Percentiles rank a stretch among this genome's conserved stretches.
phyloP scores from a whole-genome alignment of 2,113 vertebrate genomes.

The Hippoglossus stenolepis region DNA sequence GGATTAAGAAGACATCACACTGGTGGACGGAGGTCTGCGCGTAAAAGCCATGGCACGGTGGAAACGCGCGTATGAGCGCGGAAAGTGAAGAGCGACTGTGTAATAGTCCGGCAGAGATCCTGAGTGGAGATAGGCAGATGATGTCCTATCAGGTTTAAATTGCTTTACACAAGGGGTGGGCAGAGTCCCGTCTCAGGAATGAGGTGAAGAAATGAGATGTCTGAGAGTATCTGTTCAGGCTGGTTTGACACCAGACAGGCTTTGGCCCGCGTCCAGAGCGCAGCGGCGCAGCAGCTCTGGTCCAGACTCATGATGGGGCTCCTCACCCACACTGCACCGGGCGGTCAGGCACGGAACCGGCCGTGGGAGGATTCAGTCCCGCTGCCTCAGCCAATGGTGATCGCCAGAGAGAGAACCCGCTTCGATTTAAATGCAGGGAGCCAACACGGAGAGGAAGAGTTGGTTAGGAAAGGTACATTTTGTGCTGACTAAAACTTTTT shows the following conservation, averaged over 20 bases:
- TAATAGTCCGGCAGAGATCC: conserved; percentile 53
- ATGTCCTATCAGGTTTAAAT: conserved; percentile 79
- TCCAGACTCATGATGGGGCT: background rate
- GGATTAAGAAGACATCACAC: background rate
- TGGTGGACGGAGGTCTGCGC: conserved; percentile 8
- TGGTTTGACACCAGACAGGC: conserved; percentile 80
- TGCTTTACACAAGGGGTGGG: conserved; percentile 77
- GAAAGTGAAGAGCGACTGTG: conserved; percentile 13
- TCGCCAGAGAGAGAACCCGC: background rate
- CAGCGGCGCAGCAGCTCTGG: conserved; percentile 32
- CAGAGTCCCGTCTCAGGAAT: conserved; percentile 77
- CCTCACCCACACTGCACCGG: conserved; percentile 7
- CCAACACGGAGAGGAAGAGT: no score
- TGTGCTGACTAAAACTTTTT: no score
- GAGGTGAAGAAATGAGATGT: conserved; percentile 81
- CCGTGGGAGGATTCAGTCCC: background rate
- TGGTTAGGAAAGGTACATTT: no score
- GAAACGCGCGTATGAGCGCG: conserved; percentile 15
- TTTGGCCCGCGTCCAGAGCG: conserved; percentile 77
- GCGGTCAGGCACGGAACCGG: conserved; percentile 27
- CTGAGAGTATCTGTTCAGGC: conserved; percentile 83
- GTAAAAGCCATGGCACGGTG: conserved; percentile 43
- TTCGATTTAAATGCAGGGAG: background rate
- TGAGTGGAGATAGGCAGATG: conserved; percentile 56
- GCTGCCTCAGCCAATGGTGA: conserved; percentile 1